phyloP scores from a whole-genome alignment of 2,113 vertebrate genomes.

The Lophius piscatorius region DNA sequence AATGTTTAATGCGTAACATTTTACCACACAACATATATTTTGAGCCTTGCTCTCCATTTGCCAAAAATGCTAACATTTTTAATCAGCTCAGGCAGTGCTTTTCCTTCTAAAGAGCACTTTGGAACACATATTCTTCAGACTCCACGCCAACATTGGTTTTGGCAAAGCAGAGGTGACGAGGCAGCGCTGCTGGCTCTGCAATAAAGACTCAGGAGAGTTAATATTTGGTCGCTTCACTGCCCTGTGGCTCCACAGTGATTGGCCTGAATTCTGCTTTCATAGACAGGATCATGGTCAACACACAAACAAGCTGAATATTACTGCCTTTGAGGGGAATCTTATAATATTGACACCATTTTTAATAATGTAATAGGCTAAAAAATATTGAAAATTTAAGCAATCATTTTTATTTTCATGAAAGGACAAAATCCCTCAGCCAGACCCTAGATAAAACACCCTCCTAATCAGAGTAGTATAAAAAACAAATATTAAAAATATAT shows the following conservation, averaged over 20 bases:
- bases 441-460: no score
- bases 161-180: slow-evolving; percentile 30
- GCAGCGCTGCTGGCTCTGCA: slow-evolving; percentile 35
- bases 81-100: slow-evolving; percentile 22
- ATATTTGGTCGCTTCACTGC: slow-evolving; percentile 45
- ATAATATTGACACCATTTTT: slow-evolving; percentile 2
- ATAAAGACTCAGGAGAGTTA: slow-evolving; percentile 43
- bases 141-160: slow-evolving; percentile 47
- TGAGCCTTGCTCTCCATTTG: neutral
- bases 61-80: slow-evolving; percentile 36
- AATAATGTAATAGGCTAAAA: no score
- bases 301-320: slow-evolving; percentile 14
- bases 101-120: slow-evolving; percentile 24
- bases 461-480: no score
- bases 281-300: slow-evolving; percentile 11
- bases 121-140: slow-evolving; percentile 32
- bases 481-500: no score
- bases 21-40: neutral
- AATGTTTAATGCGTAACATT: no score
- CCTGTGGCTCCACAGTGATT: slow-evolving; percentile 33
- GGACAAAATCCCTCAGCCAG: no score
- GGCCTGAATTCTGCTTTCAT: slow-evolving; percentile 44
- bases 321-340: slow-evolving; percentile 1
- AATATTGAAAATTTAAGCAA: no score
- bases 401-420: no score